These are phyloP conservation scores for Acrossocheilus fasciatus DNA, from an alignment of 2,797 vertebrate species.

Conservation along the genomic window DNA sequence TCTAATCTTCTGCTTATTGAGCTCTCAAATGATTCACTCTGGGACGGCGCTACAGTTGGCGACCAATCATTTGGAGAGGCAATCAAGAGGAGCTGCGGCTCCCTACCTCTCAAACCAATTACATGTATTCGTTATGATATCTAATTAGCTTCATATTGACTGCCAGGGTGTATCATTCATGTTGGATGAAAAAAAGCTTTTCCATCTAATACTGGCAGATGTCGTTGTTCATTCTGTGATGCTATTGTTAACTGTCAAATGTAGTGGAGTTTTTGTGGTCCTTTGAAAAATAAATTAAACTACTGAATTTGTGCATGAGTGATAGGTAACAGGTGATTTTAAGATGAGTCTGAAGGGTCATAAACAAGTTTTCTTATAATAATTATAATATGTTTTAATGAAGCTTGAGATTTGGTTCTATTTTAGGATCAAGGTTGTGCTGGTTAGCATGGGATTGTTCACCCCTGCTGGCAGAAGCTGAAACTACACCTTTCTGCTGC, in stretches of 20 bases:
- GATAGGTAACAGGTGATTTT: background rate
- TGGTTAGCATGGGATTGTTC: background rate
- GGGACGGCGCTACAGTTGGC: background rate
- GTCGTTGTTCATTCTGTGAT: background rate
- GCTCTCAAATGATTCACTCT: constrained; percentile 8
- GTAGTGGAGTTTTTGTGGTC: background rate
- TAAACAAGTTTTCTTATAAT: background rate
- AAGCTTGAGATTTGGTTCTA: background rate
- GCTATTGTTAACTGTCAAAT: constrained; percentile 10
- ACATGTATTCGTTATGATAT: constrained; percentile 44
- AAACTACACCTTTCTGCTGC: background rate
- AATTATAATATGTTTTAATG: background rate
- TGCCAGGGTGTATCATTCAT: constrained; percentile 33
- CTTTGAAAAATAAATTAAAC: background rate
- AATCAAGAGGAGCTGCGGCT: constrained; percentile 35
- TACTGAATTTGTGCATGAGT: background rate
- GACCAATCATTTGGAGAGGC: constrained; percentile 28
- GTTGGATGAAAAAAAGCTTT: constrained; percentile 40
- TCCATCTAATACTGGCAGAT: constrained; percentile 26
- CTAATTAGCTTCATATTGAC: constrained; percentile 51
- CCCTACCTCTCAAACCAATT: constrained; percentile 36
- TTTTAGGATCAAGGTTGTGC: background rate
- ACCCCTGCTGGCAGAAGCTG: background rate
- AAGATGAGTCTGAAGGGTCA: background rate
- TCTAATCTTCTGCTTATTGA: constrained; percentile 34